These are phyloP conservation scores for Cryptoblepharus egeriae DNA, from an alignment of 2,797 vertebrate genomes.

Conservation along the genomic window DNA sequence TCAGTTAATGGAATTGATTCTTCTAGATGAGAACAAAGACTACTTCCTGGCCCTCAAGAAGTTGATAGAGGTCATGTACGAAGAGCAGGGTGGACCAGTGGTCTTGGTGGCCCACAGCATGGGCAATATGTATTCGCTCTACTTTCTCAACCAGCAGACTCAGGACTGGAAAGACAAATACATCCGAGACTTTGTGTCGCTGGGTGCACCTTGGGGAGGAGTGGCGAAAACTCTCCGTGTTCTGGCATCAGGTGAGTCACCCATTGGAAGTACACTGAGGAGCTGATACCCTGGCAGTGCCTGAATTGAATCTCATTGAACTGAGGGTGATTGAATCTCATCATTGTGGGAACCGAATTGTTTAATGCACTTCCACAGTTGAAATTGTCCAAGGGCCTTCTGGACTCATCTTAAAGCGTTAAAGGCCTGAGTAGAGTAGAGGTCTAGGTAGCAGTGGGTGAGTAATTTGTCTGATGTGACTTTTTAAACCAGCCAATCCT, in stretches of 20 bases:
- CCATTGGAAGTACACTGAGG: neutral
- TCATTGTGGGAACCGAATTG: neutral
- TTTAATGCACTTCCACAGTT: neutral
- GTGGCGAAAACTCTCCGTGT: slow-evolving; percentile 95
- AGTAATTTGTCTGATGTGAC: neutral
- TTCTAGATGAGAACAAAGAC: slow-evolving; percentile 90
- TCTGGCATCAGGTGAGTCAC: slow-evolving; percentile 88
- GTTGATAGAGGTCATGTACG: slow-evolving; percentile 93
- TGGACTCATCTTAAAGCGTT: neutral
- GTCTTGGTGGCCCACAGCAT: slow-evolving; percentile 97
- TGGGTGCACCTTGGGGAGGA: slow-evolving; percentile 95
- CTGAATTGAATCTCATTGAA: neutral
- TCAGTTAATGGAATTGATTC: neutral
- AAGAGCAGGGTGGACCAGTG: slow-evolving; percentile 85
- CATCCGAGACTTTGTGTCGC: slow-evolving; percentile 87
- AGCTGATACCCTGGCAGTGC: neutral
- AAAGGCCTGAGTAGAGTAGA: neutral
- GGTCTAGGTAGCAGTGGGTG: neutral
- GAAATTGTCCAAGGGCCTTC: neutral
- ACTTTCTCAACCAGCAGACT: slow-evolving; percentile 93
- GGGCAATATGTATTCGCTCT: slow-evolving; percentile 98
- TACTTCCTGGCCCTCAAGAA: slow-evolving; percentile 88
- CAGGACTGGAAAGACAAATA: slow-evolving; percentile 96
- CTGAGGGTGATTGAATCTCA: neutral
- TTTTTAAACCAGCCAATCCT: neutral